Evolutionary conservation across 2,888 invertebrate species (phyloP), one percentile per base, ranked within the genome.

Genomic region (Tillus elongatus): DNA sequence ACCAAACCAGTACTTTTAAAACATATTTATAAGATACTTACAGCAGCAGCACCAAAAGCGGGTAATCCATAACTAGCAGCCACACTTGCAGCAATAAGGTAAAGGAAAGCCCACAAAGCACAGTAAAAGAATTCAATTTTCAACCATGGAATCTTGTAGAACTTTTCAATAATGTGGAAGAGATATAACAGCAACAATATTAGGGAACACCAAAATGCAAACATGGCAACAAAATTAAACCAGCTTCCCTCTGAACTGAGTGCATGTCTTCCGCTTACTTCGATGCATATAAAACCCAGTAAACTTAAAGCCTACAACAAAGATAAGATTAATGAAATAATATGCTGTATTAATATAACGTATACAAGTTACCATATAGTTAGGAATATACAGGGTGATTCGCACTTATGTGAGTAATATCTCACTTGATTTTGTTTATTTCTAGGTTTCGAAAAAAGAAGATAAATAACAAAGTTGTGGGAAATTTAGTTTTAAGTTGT

Each of bases 81-180:
- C 39, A 88, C 66, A 15, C 77, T 73, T 1, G 85, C 74, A 1
- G 85, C 87, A 39, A 89, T 70, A 43, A 90, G 67, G 60, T 83
- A 89, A 45, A 85, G 74, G 30, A 80, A 58, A 1, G 79, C 71
- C 85, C 85, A 86, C 4, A 83, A 43, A 4, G 72, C 72, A 57
- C 84, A 83, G 67, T 78, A 89, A 2, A 73, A 67, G 44, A 88
- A 74, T 69, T 91, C 90, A 45, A 85, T 74, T 65, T 79, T 81
- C 40, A 90, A 67, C 90, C 91, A 91, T 2, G 90, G 90, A 51
- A 91, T 80, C 65, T 76, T 80, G 61, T 79, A 81, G 58, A 84
- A 77, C 63, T 82, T 84, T 67, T 91, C 91, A 43, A 91, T 73
- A 14, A 90, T 72, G 60, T 91, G 90, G 66, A 90, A 87, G 43